phyloP scores from a whole-genome alignment of 2,888 invertebrate genomes.

The Troides helena region DNA sequence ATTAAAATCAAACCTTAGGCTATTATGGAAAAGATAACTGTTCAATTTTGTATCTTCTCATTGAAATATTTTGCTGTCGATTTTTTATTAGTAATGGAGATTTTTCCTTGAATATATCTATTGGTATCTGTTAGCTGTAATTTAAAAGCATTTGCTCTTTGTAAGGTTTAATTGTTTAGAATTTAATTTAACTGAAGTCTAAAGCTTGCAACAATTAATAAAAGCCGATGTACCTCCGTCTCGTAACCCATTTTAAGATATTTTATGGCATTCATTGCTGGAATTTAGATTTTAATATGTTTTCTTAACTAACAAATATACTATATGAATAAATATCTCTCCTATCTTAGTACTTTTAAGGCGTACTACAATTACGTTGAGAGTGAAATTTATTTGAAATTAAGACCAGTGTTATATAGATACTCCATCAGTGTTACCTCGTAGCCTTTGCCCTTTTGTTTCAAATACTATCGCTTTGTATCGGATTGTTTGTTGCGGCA shows the following conservation, averaged over 20 bases:
- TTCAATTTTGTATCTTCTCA: no score
- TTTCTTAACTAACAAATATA: not conserved
- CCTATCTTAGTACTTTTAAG: not conserved
- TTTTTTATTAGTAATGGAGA: no score
- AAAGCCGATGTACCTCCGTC: not conserved
- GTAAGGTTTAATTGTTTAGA: not conserved
- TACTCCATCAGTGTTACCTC: not conserved
- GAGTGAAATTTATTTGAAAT: not conserved
- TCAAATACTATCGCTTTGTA: not conserved
- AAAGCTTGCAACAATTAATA: not conserved
- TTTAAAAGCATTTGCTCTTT: no score
- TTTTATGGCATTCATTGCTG: not conserved
- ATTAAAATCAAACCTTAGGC: no score
- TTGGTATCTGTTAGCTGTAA: no score
- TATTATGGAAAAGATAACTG: no score
- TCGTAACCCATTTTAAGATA: not conserved
- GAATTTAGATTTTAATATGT: not conserved
- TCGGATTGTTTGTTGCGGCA: not conserved
- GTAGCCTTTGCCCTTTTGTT: not conserved
- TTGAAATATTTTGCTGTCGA: no score
- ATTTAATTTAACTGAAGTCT: slow-evolving; percentile 13
- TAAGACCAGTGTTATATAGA: not conserved
- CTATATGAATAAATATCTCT: no score
- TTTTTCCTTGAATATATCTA: no score
- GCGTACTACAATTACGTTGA: not conserved